Conservation (phyloP, 2,888 invertebrate species). For the Peribatodes rhomboidaria region DNA sequence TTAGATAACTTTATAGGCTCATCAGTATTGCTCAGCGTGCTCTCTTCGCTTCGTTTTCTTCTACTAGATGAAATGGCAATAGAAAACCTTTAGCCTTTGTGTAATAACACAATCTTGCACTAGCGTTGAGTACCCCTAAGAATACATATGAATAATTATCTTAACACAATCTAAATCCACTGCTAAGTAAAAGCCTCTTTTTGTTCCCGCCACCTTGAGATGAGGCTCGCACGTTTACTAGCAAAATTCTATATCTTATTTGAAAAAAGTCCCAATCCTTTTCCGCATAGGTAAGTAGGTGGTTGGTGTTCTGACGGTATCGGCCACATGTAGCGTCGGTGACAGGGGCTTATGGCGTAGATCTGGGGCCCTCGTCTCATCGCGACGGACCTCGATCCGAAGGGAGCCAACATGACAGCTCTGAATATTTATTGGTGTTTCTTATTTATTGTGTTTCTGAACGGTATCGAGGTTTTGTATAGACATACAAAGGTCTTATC, state of each 20-base stretch:
- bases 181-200: no score
- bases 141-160: no score
- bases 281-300: constrained; percentile 21
- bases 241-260: neutral
- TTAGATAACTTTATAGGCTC: no score
- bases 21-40: no score
- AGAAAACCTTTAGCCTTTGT: no score
- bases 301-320: constrained; percentile 50
- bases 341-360: constrained; percentile 71
- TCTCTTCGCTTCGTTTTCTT: no score
- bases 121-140: no score
- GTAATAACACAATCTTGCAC: no score
- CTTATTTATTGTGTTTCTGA: constrained; percentile 38
- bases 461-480: constrained; percentile 5
- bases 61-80: no score
- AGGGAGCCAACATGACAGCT: constrained; percentile 62
- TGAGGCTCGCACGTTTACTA: neutral
- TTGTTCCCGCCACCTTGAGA: no score
- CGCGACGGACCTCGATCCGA: constrained; percentile 55
- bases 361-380: constrained; percentile 70
- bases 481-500: constrained; percentile 1
- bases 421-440: constrained; percentile 69
- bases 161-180: no score
- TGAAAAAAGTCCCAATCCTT: constrained; percentile 17
- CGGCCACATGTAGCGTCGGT: constrained; percentile 59